Conservation (phyloP, 2,113 vertebrate genomes). For the Pteropus alecto region DNA sequence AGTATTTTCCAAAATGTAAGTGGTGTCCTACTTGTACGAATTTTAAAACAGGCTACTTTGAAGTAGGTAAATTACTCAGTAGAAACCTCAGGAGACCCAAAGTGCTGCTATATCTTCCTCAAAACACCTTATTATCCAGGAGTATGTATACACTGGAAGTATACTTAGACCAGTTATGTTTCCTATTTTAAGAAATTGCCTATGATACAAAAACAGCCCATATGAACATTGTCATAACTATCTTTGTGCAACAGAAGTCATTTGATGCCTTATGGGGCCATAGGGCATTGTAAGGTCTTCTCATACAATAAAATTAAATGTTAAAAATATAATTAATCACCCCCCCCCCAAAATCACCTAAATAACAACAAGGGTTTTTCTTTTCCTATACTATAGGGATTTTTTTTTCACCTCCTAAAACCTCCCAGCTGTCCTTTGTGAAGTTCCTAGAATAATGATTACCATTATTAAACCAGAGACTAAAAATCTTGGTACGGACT, state of each 20-base stretch:
- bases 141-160: background rate
- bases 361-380: slow-evolving; percentile 67
- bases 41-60: slow-evolving; percentile 51
- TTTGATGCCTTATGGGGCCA: background rate
- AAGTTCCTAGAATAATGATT: slow-evolving; percentile 84
- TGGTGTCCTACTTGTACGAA: background rate
- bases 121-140: background rate
- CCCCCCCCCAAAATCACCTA: background rate
- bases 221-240: background rate
- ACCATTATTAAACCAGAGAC: slow-evolving; percentile 84
- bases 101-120: background rate
- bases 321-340: slow-evolving; percentile 1
- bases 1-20: slow-evolving; percentile 44
- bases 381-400: background rate
- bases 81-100: background rate
- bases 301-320: slow-evolving; percentile 42
- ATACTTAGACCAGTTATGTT: background rate
- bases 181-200: background rate
- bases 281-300: background rate
- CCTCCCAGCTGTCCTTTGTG: slow-evolving; percentile 84
- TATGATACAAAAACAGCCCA: background rate
- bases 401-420: slow-evolving; percentile 26
- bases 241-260: slow-evolving; percentile 33
- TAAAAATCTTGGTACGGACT: slow-evolving; percentile 83
- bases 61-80: slow-evolving; percentile 55